Percentiles rank a stretch among this genome's conserved stretches.
These are phyloP conservation scores for Cosmia pyralina DNA, from an alignment of 2,888 invertebrate genomes.

Conservation along the genomic window DNA sequence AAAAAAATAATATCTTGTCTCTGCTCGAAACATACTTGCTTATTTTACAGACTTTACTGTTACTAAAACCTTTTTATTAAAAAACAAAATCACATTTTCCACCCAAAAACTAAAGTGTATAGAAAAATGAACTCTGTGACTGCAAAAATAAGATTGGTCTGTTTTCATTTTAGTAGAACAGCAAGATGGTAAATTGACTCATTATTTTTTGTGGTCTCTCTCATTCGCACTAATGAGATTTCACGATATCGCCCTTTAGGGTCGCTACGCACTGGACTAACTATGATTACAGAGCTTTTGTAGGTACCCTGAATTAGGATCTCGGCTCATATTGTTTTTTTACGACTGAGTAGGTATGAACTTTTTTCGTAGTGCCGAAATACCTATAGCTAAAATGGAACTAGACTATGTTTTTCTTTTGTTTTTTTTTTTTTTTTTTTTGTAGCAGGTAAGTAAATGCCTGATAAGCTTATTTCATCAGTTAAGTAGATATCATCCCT, in stretches of 20 bases:
- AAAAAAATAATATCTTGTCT: constrained; percentile 41
- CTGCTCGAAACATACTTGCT: constrained; percentile 45
- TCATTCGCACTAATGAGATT: constrained; percentile 81
- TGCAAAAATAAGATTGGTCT: constrained; percentile 30
- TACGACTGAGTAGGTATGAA: too few relatives aligned
- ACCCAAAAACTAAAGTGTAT: not conserved
- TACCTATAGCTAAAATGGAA: constrained; percentile 12
- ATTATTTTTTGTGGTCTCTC: constrained; percentile 82
- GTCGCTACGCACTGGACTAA: constrained; percentile 29
- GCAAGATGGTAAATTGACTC: constrained; percentile 68
- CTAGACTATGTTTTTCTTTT: not conserved
- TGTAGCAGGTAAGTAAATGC: not conserved
- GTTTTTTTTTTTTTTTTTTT: too few relatives aligned
- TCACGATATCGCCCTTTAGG: constrained; percentile 70
- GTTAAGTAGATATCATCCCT: not conserved
- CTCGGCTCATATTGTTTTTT: constrained; percentile 26
- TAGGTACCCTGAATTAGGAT: constrained; percentile 14
- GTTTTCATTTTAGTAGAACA: constrained; percentile 2
- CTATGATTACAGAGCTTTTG: constrained; percentile 44
- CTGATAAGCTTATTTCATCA: not conserved
- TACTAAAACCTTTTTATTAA: constrained; percentile 60
- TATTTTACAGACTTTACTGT: constrained; percentile 46
- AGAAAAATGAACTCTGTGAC: constrained; percentile 27
- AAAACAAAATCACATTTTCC: constrained; percentile 49
- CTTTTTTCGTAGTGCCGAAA: constrained; percentile 24